Percentiles rank a stretch among this genome's conserved stretches.
These are phyloP conservation scores for Panagrolaimus sp. DNA, from an alignment of 1,140 invertebrate genomes.

Conservation along the genomic window DNA sequence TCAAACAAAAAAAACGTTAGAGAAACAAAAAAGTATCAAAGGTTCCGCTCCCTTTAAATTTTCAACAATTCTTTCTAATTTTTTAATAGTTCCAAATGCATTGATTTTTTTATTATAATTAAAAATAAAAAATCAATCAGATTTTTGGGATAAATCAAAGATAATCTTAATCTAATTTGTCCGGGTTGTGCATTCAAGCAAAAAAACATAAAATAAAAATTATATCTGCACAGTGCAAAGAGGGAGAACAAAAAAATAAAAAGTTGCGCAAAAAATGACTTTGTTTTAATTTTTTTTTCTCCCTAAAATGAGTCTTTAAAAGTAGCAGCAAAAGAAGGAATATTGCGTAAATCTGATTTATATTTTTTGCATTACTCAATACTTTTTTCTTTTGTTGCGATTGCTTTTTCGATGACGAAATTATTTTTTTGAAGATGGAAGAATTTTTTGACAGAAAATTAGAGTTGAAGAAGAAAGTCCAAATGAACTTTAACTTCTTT, in stretches of 20 bases:
- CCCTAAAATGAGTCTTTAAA: background rate
- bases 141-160: background rate
- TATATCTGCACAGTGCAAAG: background rate
- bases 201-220: background rate
- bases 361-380: background rate
- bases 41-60: too few species aligned
- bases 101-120: slow-evolving; percentile 16
- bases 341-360: background rate
- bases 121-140: slow-evolving; percentile 14
- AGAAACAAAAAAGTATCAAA: too few species aligned
- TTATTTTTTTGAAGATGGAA: background rate
- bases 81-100: too few species aligned
- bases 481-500: background rate
- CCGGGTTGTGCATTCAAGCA: background rate
- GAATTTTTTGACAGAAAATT: background rate
- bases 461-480: background rate
- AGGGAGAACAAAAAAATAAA: background rate
- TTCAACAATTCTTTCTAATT: too few species aligned
- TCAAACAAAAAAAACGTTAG: too few species aligned
- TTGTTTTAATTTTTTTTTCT: slow-evolving; percentile 3
- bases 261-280: background rate
- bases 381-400: background rate
- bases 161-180: too few species aligned
- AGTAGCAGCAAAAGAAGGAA: background rate
- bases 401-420: background rate